phyloP scores from a whole-genome alignment of 2,797 vertebrate species.

The Cyclopterus lumpus region DNA sequence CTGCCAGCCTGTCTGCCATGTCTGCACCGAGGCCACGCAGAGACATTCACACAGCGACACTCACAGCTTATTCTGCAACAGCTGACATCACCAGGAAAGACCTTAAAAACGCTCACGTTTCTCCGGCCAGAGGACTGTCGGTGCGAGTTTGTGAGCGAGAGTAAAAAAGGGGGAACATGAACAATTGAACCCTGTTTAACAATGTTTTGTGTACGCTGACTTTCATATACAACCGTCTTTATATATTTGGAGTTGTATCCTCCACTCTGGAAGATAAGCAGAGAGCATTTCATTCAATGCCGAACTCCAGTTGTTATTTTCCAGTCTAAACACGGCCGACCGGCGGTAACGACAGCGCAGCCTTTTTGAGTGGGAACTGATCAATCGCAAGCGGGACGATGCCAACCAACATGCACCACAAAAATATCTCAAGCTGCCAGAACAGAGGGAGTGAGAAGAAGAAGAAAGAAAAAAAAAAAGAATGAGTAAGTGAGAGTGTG shows the following conservation, averaged over 20 bases:
- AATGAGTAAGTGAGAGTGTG: background rate
- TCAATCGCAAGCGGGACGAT: background rate
- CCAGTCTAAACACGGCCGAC: conserved; percentile 14
- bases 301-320: background rate
- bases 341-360: background rate
- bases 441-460: conserved; percentile 4
- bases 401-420: conserved; percentile 8
- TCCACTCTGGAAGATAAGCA: background rate
- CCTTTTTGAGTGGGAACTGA: conserved; percentile 21
- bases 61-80: conserved; percentile 21
- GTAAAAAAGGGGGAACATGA: background rate
- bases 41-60: conserved; percentile 34
- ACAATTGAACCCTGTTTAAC: background rate
- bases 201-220: background rate
- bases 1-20: conserved; percentile 62
- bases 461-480: conserved; percentile 3
- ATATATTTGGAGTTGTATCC: background rate
- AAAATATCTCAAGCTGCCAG: conserved; percentile 16
- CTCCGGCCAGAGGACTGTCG: background rate
- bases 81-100: conserved; percentile 37
- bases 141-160: too few relatives aligned
- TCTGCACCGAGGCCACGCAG: conserved; percentile 13
- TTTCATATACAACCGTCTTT: background rate
- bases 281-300: background rate
- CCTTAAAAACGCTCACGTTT: conserved; percentile 27